Evolutionary conservation across 1,140 invertebrate species (phyloP), one percentile per base, ranked within the genome.

Genomic region (Caenorhabditis tropicalis): DNA sequence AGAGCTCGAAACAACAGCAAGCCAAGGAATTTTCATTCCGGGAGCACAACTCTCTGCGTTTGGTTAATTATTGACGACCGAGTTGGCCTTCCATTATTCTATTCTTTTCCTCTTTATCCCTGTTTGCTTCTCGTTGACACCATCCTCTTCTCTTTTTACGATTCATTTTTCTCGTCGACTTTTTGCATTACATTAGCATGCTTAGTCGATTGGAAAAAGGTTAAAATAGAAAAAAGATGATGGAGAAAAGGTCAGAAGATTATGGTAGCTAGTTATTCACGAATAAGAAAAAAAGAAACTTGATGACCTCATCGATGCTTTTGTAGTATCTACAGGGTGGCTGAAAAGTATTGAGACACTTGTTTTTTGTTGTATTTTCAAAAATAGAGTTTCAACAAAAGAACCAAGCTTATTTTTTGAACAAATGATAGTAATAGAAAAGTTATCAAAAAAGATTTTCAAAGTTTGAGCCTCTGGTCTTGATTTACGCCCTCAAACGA

Each of bases 41-140:
- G 58, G 58, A 27, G 65, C 33, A 43, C 65, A 74, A 74, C 65
- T 74, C 65, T 74, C 36, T 43, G 65, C 65, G 65, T 74, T 74
- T 46, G 65, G 65, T 74, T 74, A 74, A 74, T 74, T 74, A 74
- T 74, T 74, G 36, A 74, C 65, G 65, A 74, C 65, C 36, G 65
- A 43, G 65, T 74, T 24, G 65, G 0, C 65, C 33, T 74, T 29
- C 65, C 33, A 36, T 43, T 19, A 19, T 74, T 15, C 36, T 19
- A 15, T n/a, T 6, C 24, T n/a, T 74, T 36, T 65, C 15, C 15
- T 43, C 39, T n/a, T 56, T 19, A 36, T 36, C 31, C 19, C 24
- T n/a, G n/a, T n/a, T n/a, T n/a, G n/a, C n/a, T n/a, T 65, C 65
- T 74, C 58, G 43, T 74, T 74, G 65, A 74, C 65, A 43, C 33